phyloP scores from a whole-genome alignment of 2,113 vertebrate genomes.

The Oenanthe oenanthe region DNA sequence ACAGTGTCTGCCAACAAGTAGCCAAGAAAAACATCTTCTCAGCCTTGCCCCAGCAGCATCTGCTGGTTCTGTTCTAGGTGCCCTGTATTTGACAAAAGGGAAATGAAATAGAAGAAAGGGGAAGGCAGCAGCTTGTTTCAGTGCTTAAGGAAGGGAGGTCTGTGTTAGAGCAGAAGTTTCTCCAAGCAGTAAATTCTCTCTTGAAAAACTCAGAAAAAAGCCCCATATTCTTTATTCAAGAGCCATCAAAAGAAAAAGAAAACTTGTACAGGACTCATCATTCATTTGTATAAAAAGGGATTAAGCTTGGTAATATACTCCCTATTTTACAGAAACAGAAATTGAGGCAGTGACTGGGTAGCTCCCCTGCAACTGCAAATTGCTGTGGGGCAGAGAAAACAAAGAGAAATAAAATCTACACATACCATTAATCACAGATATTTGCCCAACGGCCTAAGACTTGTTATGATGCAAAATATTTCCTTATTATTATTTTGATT shows the following conservation, averaged over 20 bases:
- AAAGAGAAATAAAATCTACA: not conserved
- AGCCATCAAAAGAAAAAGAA: not conserved
- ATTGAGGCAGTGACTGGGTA: not conserved
- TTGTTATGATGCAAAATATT: not conserved
- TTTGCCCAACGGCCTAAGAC: not conserved
- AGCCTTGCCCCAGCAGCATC: not conserved
- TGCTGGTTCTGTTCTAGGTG: not conserved
- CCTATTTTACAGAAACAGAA: not conserved
- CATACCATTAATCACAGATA: not conserved
- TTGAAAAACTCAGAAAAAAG: not conserved
- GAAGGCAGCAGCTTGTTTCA: not conserved
- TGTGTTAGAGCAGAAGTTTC: not conserved
- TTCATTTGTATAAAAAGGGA: not conserved
- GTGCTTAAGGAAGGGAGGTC: not conserved
- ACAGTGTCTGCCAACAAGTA: not conserved
- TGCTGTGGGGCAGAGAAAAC: not conserved
- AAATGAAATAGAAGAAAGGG: not conserved
- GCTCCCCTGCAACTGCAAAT: not conserved
- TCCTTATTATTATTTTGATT: conserved; percentile 1
- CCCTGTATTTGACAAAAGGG: not conserved
- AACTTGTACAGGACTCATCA: not conserved
- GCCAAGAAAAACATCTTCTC: not conserved
- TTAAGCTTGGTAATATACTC: not conserved
- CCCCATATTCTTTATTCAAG: not conserved
- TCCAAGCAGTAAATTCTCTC: not conserved